A percentile compares a stretch with the other conserved stretches of the same genome.
phyloP scores from a whole-genome alignment of 1,140 invertebrate species.

The Anoplophora glabripennis region DNA sequence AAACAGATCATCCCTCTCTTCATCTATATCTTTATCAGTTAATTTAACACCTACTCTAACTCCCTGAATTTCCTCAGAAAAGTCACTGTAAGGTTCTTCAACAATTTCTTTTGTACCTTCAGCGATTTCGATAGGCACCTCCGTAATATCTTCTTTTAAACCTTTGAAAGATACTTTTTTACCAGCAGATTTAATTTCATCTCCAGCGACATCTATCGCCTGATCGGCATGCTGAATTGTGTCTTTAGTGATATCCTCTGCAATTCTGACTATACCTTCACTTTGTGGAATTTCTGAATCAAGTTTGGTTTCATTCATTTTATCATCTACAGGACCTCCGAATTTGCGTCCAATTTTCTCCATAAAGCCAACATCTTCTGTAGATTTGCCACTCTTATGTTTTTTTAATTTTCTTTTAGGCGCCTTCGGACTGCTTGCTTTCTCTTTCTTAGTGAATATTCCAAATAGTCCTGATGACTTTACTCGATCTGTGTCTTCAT shows the following conservation, averaged over 20 bases:
- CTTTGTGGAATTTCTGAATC: not conserved
- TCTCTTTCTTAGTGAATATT: slow-evolving; percentile 33
- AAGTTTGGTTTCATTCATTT: not conserved
- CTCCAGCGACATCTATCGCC: too few species aligned
- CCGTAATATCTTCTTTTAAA: too few species aligned
- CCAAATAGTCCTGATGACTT: slow-evolving; percentile 31
- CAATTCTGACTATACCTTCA: slow-evolving; percentile 21
- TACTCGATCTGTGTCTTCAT: slow-evolving; percentile 23
- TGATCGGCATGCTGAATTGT: too few species aligned
- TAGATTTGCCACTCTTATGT: slow-evolving; percentile 27
- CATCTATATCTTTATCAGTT: too few species aligned
- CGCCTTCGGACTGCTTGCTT: slow-evolving; percentile 25
- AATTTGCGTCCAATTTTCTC: slow-evolving; percentile 19
- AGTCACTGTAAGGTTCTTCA: too few species aligned
- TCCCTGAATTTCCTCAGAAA: too few species aligned
- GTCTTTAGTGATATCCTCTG: slow-evolving; percentile 12
- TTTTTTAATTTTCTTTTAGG: slow-evolving; percentile 32
- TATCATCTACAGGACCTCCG: not conserved
- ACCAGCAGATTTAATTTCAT: too few species aligned
- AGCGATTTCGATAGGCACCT: too few species aligned
- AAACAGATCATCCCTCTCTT: too few species aligned
- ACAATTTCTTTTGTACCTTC: too few species aligned
- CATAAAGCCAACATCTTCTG: slow-evolving; percentile 15
- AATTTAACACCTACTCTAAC: too few species aligned
- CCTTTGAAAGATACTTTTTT: too few species aligned